phyloP scores from a whole-genome alignment of 2,113 vertebrate genomes.

The Centropristis striata region DNA sequence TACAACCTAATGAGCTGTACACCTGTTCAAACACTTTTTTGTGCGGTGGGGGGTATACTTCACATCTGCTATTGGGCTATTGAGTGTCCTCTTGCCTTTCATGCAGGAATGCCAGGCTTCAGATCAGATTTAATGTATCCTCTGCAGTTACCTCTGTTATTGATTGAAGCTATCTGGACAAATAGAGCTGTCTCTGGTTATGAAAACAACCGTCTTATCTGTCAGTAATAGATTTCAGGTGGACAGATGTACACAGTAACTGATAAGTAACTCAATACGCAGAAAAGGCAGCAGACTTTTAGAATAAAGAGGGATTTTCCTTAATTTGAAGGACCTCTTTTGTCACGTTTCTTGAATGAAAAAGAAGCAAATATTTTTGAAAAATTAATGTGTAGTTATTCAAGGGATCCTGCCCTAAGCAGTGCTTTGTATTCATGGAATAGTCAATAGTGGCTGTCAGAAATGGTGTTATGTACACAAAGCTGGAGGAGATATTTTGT shows the following conservation, averaged over 20 bases:
- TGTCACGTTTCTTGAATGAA: background rate
- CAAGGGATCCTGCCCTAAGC: background rate
- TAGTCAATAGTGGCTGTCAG: conserved; percentile 57
- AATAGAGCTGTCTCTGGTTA: conserved; percentile 27
- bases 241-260: conserved; percentile 2
- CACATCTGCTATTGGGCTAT: conserved; percentile 33
- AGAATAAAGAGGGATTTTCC: background rate
- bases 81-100: conserved; percentile 2
- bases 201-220: conserved; percentile 13
- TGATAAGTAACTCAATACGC: background rate
- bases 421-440: conserved; percentile 33
- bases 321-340: background rate
- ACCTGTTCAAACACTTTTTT: conserved; percentile 69
- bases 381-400: background rate
- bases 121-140: conserved; percentile 38
- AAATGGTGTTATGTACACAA: conserved; percentile 51
- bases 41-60: background rate
- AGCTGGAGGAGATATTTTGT: conserved; percentile 44
- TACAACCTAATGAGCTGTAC: conserved; percentile 53
- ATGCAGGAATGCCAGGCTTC: conserved; percentile 20
- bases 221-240: conserved; percentile 15
- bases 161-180: conserved; percentile 26
- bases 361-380: conserved; percentile 21
- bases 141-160: conserved; percentile 25
- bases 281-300: background rate